Conservation (phyloP, 1,140 invertebrate genomes). For the Pseudomyrmex concolor region DNA sequence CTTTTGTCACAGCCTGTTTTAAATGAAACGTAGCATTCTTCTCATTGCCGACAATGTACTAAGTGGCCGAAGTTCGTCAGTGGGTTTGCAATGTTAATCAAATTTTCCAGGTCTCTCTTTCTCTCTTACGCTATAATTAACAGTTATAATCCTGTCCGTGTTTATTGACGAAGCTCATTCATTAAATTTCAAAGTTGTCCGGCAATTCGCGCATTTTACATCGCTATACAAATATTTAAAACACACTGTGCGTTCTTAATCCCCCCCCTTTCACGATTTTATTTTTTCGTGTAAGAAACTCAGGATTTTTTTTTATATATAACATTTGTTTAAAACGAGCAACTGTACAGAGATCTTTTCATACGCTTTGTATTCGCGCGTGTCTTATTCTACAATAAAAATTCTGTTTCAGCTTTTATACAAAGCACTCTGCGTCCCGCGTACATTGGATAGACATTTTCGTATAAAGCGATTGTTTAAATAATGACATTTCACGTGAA, state of each 20-base stretch:
- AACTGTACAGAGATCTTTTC: constrained; percentile 64
- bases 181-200: constrained; percentile 3
- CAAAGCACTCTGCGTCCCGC: constrained; percentile 54
- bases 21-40: constrained; percentile 75
- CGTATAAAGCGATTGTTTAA: constrained; percentile 7
- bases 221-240: constrained; percentile 75
- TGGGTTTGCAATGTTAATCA: constrained; percentile 30
- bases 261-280: background rate
- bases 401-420: constrained; percentile 52
- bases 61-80: background rate
- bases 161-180: constrained; percentile 38
- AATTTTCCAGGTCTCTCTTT: constrained; percentile 1
- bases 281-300: constrained; percentile 61
- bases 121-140: constrained; percentile 33
- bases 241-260: constrained; percentile 71
- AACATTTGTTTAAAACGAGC: constrained; percentile 1
- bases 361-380: constrained; percentile 3
- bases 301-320: background rate
- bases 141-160: constrained; percentile 1
- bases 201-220: constrained; percentile 27
- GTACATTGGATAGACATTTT: constrained; percentile 36
- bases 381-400: constrained; percentile 49
- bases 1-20: constrained; percentile 80
- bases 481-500: background rate
- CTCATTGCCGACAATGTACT: constrained; percentile 28